phyloP scores from a whole-genome alignment of 1,140 invertebrate genomes.

The Microplitis mediator region DNA sequence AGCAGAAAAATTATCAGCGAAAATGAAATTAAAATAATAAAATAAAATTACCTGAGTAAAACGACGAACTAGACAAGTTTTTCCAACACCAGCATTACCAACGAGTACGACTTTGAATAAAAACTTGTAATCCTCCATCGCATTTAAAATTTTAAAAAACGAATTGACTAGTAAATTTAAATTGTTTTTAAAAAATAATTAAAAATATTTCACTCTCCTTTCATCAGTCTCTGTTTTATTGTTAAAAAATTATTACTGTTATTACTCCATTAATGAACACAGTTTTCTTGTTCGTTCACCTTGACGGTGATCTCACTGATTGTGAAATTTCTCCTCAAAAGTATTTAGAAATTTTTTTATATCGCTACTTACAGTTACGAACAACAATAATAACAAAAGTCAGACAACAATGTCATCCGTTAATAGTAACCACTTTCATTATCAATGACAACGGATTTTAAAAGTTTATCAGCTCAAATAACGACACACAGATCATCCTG shows the following conservation, averaged over 20 bases:
- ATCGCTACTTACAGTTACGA: not conserved
- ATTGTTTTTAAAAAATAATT: not conserved
- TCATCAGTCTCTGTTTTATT: not conserved
- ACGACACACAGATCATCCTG: no score
- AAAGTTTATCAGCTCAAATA: no score
- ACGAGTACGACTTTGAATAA: slow-evolving; percentile 96
- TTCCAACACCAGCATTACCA: slow-evolving; percentile 93
- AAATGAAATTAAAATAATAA: not conserved
- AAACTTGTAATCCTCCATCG: slow-evolving; percentile 98
- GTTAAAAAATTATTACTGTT: not conserved
- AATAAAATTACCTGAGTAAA: slow-evolving; percentile 76
- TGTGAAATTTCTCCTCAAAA: slow-evolving; percentile 17
- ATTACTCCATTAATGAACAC: slow-evolving; percentile 25
- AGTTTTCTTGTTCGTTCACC: slow-evolving; percentile 40
- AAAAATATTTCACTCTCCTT: slow-evolving; percentile 6
- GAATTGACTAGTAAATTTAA: not conserved
- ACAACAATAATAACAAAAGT: no score
- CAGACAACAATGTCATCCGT: no score
- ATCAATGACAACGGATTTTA: no score
- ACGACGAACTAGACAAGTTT: slow-evolving; percentile 89
- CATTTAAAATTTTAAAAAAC: slow-evolving; percentile 26
- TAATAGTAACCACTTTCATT: no score
- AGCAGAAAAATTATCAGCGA: no score
- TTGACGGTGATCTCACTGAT: slow-evolving; percentile 34
- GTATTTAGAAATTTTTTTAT: not conserved